These are phyloP conservation scores for Latheticus oryzae DNA, from an alignment of 2,888 invertebrate genomes.

Conservation along the genomic window DNA sequence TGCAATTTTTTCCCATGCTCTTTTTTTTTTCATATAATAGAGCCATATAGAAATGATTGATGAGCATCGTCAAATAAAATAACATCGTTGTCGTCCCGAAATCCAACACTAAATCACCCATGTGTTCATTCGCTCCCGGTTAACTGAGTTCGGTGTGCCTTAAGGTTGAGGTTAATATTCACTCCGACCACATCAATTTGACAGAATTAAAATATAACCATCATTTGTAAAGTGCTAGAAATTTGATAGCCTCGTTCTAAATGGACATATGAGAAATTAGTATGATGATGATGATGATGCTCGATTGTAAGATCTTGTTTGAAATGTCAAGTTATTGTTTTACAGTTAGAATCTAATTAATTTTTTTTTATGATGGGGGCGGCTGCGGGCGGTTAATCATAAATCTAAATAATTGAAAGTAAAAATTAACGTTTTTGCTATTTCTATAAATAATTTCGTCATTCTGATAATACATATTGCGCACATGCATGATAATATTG, in stretches of 20 bases:
- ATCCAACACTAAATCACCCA: slow-evolving; percentile 34
- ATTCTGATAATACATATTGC: too few relatives aligned
- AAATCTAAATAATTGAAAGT: too few relatives aligned
- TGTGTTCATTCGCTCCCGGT: slow-evolving; percentile 12
- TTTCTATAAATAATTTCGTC: too few relatives aligned
- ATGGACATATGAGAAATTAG: slow-evolving; percentile 43
- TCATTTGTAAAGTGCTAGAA: slow-evolving; percentile 43
- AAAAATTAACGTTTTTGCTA: too few relatives aligned
- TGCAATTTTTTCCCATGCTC: background rate
- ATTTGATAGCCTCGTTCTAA: slow-evolving; percentile 44
- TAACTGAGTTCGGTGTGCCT: slow-evolving; percentile 19
- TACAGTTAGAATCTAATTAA: slow-evolving; percentile 33
- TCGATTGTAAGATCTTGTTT: slow-evolving; percentile 13
- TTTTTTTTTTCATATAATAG: slow-evolving; percentile 19
- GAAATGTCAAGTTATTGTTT: slow-evolving; percentile 25
- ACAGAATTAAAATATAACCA: slow-evolving; percentile 45
- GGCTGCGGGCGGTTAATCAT: slow-evolving; percentile 20
- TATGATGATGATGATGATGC: slow-evolving; percentile 23
- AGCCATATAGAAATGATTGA: slow-evolving; percentile 27
- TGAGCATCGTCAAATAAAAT: slow-evolving; percentile 21
- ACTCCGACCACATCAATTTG: slow-evolving; percentile 40
- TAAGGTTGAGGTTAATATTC: slow-evolving; percentile 40
- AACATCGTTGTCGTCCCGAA: slow-evolving; percentile 33
- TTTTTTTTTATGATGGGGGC: slow-evolving; percentile 18
- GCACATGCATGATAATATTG: too few relatives aligned